Percentiles rank a stretch among this genome's conserved stretches.
phyloP scores from a whole-genome alignment of 2,113 vertebrate genomes.

The Megaceryle maxima region DNA sequence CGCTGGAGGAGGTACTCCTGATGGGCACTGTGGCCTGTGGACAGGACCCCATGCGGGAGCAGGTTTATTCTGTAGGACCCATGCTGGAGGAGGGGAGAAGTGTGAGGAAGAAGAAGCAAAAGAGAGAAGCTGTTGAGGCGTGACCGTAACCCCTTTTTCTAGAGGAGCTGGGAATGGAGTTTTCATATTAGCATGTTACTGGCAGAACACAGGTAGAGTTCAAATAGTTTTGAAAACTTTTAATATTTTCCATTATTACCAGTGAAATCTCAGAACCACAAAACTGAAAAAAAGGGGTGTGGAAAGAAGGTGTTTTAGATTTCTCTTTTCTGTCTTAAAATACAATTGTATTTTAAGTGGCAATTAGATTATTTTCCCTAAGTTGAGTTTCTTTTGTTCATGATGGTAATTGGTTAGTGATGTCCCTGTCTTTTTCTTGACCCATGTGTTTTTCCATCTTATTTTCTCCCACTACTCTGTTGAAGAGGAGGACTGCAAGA shows the following conservation, averaged over 20 bases:
- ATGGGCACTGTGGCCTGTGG: background rate
- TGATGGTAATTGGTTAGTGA: background rate
- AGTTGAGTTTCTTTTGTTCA: background rate
- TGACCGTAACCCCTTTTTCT: accelerated
- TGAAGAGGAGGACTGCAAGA: background rate
- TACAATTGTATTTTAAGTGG: background rate
- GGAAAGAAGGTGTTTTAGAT: background rate
- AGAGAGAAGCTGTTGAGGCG: background rate
- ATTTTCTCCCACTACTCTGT: background rate
- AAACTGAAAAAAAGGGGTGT: background rate
- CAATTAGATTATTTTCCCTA: background rate
- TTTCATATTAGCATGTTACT: background rate
- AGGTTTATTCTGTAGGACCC: background rate
- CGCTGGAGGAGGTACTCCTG: background rate
- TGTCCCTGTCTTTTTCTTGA: background rate
- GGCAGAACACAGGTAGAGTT: background rate
- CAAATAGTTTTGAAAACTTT: background rate
- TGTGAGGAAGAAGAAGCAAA: too few species aligned
- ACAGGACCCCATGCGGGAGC: background rate
- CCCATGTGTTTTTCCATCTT: background rate
- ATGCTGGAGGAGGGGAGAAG: background rate
- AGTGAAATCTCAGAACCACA: background rate
- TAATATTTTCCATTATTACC: background rate
- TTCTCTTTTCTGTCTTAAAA: background rate
- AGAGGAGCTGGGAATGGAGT: background rate